Percentiles rank a stretch among this genome's conserved stretches.
Evolutionary conservation across 2,797 vertebrate species (phyloP).

Genomic region (Protonibea diacanthus): DNA sequence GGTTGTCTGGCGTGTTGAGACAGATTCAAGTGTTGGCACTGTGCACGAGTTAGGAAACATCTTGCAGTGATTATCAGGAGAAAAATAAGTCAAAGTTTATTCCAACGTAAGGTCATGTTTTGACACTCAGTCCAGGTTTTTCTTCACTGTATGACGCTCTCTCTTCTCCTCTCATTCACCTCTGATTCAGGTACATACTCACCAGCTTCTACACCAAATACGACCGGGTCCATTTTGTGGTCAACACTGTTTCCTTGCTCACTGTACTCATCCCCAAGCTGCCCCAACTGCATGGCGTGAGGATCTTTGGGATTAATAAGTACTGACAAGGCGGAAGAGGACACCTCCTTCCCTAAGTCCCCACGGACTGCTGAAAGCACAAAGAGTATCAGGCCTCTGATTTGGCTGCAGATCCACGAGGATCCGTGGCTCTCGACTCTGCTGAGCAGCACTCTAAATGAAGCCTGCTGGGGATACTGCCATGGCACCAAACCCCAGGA

Average conservation of each 20-base stretch:
- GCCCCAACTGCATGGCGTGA: constrained; percentile 96
- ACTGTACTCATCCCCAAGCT: constrained; percentile 96
- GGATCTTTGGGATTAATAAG: constrained; percentile 98
- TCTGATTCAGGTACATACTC: constrained; percentile 91
- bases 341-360: constrained; percentile 50
- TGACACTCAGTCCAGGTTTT: background rate
- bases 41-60: constrained; percentile 17
- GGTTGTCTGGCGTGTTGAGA: constrained; percentile 25
- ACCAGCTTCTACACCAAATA: constrained; percentile 99
- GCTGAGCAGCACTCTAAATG: constrained; percentile 56
- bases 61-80: constrained; percentile 2
- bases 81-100: constrained; percentile 5
- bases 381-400: constrained; percentile 51
- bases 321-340: constrained; percentile 87
- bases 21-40: constrained; percentile 2
- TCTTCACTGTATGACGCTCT: background rate
- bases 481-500: constrained; percentile 61
- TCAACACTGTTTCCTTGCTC: constrained; percentile 94
- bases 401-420: constrained; percentile 55
- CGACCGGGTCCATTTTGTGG: constrained; percentile 92
- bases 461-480: constrained; percentile 64
- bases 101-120: background rate
- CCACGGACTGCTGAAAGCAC: constrained; percentile 53
- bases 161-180: background rate
- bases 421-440: constrained; percentile 49